A percentile compares a stretch with the other conserved stretches of the same genome.
These are phyloP conservation scores for Zophobas morio DNA, from an alignment of 1,140 invertebrate genomes.

Conservation along the genomic window DNA sequence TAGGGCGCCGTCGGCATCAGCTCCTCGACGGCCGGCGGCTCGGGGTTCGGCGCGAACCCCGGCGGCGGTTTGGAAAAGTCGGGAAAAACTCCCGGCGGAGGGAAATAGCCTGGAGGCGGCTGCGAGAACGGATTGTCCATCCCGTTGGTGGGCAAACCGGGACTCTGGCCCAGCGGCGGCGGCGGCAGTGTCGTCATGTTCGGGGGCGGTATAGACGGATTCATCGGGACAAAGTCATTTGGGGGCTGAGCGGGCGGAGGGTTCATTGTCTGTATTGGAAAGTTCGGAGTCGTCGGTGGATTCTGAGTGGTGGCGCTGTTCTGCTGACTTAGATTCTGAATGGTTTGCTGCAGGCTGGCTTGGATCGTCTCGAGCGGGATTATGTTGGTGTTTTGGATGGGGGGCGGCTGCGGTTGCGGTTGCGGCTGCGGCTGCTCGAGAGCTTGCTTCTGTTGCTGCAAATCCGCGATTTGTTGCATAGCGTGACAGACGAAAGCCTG, in stretches of 20 bases:
- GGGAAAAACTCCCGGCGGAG: constrained; percentile 73
- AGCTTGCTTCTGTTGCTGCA: constrained; percentile 85
- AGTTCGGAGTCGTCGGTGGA: constrained; percentile 40
- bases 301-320: constrained; percentile 44
- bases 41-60: constrained; percentile 76
- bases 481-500: constrained; percentile 95
- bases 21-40: constrained; percentile 73
- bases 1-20: constrained; percentile 93
- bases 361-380: constrained; percentile 61
- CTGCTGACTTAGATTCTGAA: constrained; percentile 57
- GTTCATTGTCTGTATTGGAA: constrained; percentile 41
- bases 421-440: constrained; percentile 77
- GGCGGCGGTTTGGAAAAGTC: constrained; percentile 90
- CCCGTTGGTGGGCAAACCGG: constrained; percentile 52
- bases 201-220: constrained; percentile 49
- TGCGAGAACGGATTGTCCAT: constrained; percentile 68
- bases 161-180: constrained; percentile 52
- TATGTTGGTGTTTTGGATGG: constrained; percentile 53
- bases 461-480: constrained; percentile 87
- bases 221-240: constrained; percentile 43
- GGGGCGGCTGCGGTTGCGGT: constrained; percentile 55
- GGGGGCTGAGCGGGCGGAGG: constrained; percentile 28
- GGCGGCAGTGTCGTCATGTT: constrained; percentile 51
- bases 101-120: constrained; percentile 74
- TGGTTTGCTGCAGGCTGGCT: constrained; percentile 61